Base-by-base conservation (phyloP, 1,140 invertebrate genomes). In the Atta texana region DNA sequence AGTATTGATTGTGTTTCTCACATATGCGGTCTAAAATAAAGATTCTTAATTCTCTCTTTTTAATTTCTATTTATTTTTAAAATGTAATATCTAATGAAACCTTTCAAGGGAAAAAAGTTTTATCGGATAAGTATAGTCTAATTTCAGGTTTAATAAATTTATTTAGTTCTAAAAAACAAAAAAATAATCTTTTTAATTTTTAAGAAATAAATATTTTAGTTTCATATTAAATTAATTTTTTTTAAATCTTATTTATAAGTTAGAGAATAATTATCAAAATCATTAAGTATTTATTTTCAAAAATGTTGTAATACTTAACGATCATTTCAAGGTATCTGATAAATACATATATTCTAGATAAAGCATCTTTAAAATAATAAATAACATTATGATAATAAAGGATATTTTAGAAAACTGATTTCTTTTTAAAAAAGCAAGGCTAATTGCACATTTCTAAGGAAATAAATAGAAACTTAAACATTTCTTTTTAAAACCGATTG, bases 401-500 rank as follows among this genome's bases (percentile, higher is more conserved):
- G 7, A 16, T 72, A 61, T 59, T 49, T 18, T 44, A 12, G 12
- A 63, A 71, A 21, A 10, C 1, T 31, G 12, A 31, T 66, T 21
- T 8, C 51, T 7, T 5, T 55, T 3, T 34, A 24, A 44, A 66
- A 51, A 34, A 14, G 2, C 4, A 34, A 49, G n/a, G 71, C 39
- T 71, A 49, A 49, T 81, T 59, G 16, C 34, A 5, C 0, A 21
- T 63, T 78, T 59, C 6, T 5, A 34, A 51, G 5, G 21, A 74
- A 61, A 61, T 18, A 63, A 24, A 12, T 0, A 59, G 7, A 39
- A 16, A 31, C 4, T 61, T 21, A 7, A 16, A 34, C 21, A 59
- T 31, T 6, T 59, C 55, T 31, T 68, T 16, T 44, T 71, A 44
- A 31, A 59, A 82, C 24, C 53, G 39, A 34, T 44, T 71, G 39